Base-by-base conservation (phyloP, 2,888 invertebrate genomes). In the Tyria jacobaeae region DNA sequence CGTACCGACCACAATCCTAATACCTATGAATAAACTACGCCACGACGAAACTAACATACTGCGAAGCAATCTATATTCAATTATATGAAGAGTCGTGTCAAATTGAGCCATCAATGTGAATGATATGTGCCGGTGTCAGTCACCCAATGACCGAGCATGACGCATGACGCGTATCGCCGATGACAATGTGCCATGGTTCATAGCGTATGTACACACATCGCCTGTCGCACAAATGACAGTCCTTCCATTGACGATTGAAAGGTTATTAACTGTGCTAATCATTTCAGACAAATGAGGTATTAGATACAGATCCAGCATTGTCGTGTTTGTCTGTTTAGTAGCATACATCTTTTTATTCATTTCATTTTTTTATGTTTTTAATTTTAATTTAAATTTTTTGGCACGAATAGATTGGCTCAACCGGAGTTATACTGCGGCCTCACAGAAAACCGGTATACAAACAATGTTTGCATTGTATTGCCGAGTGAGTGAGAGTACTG, bases 41-140 rank as follows among this genome's bases (percentile, higher is more conserved):
- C 25, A 14, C 34, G 24, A 25, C 35, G 37, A 37, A 14, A 12
- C 17, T 53, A 34, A 53, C 17, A 25, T 37, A 37, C 10, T 34
- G 9, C 31, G 5, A 44, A 55, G 31, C 55, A 34, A 31, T 55
- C 44, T 44, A 21, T 48, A 25, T 47, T 35, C 17, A 48, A 48
- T 56, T 48, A 47, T 35, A 37, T 48, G 12, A 57, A 47, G 48
- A 37, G 25, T 34, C 34, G 44, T 31, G 47, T 34, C 15, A 31
- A 50, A 50, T 57, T 27, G 41, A 41, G 57, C 39, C 51, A 51
- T 58, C 21, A 51, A 24, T n/a, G 17, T 41, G 50, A 57, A 14
- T 27, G 49, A 50, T 31, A 24, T 12, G 48, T 9, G 39, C 17
- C 37, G 15, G 2, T 17, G 39, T 57, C 37, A 57, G 48, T 31